These are phyloP conservation scores for Rissa tridactyla DNA, from an alignment of 2,113 vertebrate genomes.

Conservation along the genomic window DNA sequence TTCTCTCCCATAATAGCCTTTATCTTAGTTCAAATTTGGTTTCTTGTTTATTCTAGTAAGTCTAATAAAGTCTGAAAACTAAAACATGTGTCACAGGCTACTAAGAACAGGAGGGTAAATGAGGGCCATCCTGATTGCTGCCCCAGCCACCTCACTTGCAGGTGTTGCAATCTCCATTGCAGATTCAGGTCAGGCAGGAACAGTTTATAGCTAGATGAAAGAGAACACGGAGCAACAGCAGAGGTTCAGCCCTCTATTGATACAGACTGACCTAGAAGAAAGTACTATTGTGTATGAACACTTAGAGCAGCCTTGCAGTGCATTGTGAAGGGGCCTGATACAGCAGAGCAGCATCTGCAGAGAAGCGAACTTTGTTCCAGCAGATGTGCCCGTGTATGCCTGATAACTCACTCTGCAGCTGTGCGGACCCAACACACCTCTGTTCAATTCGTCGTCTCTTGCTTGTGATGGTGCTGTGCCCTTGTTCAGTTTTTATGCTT, in stretches of 20 bases:
- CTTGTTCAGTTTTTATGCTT: neutral
- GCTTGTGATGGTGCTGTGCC: neutral
- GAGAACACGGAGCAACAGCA: neutral
- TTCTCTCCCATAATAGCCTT: neutral
- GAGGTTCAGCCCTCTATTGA: neutral
- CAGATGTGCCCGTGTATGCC: fast-evolving
- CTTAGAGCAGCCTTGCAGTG: neutral
- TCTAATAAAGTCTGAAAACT: neutral
- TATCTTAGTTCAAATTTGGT: neutral
- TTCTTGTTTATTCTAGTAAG: neutral
- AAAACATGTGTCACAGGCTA: neutral
- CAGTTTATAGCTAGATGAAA: neutral
- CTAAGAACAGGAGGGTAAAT: neutral
- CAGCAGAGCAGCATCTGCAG: neutral
- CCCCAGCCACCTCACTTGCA: neutral
- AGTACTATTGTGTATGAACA: neutral
- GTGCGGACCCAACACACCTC: fast-evolving
- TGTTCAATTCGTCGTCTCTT: fast-evolving
- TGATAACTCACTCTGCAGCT: neutral
- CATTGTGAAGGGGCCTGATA: neutral
- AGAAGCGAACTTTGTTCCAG: neutral
- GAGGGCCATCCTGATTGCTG: neutral
- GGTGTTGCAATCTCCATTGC: fast-evolving
- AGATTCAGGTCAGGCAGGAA: neutral
- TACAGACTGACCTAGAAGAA: neutral